phyloP scores from a whole-genome alignment of 2,888 invertebrate species.

The Pediacus dermestoides region DNA sequence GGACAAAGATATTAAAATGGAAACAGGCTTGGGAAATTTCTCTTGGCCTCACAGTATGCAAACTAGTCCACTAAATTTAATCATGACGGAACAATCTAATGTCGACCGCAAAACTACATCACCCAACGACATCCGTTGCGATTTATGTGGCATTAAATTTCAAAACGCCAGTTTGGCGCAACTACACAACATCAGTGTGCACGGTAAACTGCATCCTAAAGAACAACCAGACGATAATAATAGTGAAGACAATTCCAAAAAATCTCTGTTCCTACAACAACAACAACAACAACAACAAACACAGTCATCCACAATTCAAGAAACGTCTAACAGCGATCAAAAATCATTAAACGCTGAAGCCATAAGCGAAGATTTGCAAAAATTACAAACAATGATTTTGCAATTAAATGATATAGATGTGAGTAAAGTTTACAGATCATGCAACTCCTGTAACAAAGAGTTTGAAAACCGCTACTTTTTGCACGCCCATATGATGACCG shows the following conservation, averaged over 20 bases:
- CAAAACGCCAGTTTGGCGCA: conserved; percentile 51
- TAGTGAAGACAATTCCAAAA: conserved; percentile 30
- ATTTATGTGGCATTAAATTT: conserved; percentile 53
- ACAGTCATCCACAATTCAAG: background rate
- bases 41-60: conserved; percentile 53
- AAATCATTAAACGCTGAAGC: conserved; percentile 53
- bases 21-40: conserved; percentile 44
- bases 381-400: conserved; percentile 85
- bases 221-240: conserved; percentile 32
- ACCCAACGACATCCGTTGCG: conserved; percentile 53
- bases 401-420: conserved; percentile 80
- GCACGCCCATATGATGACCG: conserved; percentile 65
- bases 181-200: conserved; percentile 47
- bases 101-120: conserved; percentile 52
- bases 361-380: conserved; percentile 81
- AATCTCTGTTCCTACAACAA: conserved; percentile 21
- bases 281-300: conserved; percentile 12
- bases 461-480: conserved; percentile 69
- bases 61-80: conserved; percentile 75
- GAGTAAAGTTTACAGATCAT: conserved; percentile 53
- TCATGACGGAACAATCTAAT: conserved; percentile 64
- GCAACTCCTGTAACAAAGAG: conserved; percentile 69
- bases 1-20: conserved; percentile 43
- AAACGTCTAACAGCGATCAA: conserved; percentile 18
- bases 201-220: conserved; percentile 37